Base-by-base conservation (phyloP, 2,113 vertebrate genomes). In the Neodon shergylaensis region DNA sequence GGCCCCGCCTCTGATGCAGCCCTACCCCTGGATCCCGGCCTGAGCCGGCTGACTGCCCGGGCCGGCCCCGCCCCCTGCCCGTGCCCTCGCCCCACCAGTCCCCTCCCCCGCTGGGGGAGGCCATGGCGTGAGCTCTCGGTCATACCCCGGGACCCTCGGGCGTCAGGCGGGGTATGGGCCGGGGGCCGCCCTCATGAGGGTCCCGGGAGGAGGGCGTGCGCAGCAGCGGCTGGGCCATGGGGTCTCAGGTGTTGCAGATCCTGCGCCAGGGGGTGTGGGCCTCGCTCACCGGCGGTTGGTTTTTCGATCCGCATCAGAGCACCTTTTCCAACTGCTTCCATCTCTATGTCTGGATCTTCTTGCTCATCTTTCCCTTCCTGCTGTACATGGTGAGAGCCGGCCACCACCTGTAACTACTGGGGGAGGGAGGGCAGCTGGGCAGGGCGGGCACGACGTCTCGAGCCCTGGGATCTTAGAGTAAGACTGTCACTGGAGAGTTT, bases 301-400 rank as follows among this genome's bases (percentile, higher is more conserved):
- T 99, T 96, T 99, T 99, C 97, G 99, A 99, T 98, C 99, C 99
- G 31, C 99, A 99, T 97, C 99, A 99, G 98, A 99, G 99, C 98
- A 99, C 99, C 14, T 99, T 99, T 98, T 99, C 99, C 97, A 99
- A 99, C 98, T 99, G 99, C 97, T 99, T 99, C 97, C 99, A 99
- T 92, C 99, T 99, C 91, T 99, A 99, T 95, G 98, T 99, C 87
- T 99, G 99, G 99, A 99, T 99, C 96, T 99, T 99, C 96, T 98
- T 99, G 87, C 98, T 99, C 98, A 98, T 98, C 92, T 99, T 99
- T 93, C 99, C 99, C 13, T 99, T 99, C 96, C 97, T 99, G 95
- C 98, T 99, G 90, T 99, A 99, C 98, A 99, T 99, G 99, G 99
- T 99, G 96, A 99, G 99, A 85, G 3, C 16, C 44, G 44, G n/a